Evolutionary conservation across 2,888 invertebrate species (phyloP).

Genomic region (Agrochola circellaris): DNA sequence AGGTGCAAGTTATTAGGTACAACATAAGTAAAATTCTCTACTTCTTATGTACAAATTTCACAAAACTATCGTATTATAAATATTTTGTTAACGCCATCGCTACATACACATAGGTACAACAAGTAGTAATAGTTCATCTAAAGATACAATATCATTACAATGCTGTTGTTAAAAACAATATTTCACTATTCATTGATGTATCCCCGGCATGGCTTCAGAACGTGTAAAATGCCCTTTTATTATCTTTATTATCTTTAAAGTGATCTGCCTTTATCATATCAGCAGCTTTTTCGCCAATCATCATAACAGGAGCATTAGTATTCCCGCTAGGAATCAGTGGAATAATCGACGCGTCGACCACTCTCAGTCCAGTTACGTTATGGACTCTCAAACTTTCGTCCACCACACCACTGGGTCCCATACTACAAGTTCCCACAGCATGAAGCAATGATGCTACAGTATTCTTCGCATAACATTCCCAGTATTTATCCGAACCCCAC

Average conservation of each 20-base stretch:
- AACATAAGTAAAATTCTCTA: too few species aligned
- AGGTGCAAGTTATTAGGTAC: not conserved
- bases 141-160: not conserved
- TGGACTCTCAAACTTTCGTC: conserved; percentile 81
- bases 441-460: conserved; percentile 91
- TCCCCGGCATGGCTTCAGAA: not conserved
- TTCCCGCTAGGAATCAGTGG: conserved; percentile 83
- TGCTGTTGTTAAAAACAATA: not conserved
- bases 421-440: conserved; percentile 87
- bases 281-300: conserved; percentile 86
- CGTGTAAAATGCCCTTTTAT: not conserved
- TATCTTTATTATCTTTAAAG: not conserved
- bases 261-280: conserved; percentile 84
- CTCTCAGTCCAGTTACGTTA: conserved; percentile 76
- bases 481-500: conserved; percentile 91
- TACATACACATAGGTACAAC: not conserved
- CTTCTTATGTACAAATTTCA: not conserved
- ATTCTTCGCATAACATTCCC: conserved; percentile 91
- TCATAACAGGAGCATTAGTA: conserved; percentile 84
- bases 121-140: not conserved
- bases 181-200: not conserved
- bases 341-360: conserved; percentile 85
- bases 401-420: conserved; percentile 83
- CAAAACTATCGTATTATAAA: not conserved
- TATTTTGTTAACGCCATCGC: not conserved